Base-by-base conservation (phyloP, 2,888 invertebrate genomes). In the Drosophila emarginata region DNA sequence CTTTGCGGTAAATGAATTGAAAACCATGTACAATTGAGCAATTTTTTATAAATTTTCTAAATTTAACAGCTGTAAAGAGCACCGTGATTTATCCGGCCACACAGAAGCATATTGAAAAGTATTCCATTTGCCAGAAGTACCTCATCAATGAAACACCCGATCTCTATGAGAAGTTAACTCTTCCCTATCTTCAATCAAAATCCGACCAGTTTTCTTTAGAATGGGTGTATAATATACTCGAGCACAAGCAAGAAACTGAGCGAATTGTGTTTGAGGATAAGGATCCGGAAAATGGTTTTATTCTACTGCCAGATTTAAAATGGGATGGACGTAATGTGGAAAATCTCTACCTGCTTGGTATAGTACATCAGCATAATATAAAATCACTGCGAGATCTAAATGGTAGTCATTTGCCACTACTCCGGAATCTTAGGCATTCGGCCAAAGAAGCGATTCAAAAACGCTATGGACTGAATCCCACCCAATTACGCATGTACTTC, bases 221-320 rank as follows among this genome's bases (percentile, higher is more conserved):
- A 97, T 99, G 99, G 99, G 96, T 99, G 0, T 96, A 97, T 91
- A 99, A 99, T 91, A 97, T 99, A 72, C 91, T 99, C 61, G 96
- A 97, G 64, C 97, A 97, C 87, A 97, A 96, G 90, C 95, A 95
- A 54, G 99, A 99, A 93, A 93, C 93, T 2, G 98, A 99, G 23
- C 94, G 97, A 74, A 95, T 99, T 56, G 93, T 98, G 5, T 96
- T 94, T 90, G 96, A 97, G 90, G 96, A 97, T 91, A 83, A 93
- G 4, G 93, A 93, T 79, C 94, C 95, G 1, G 93, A 94, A 52
- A 94, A 92, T 72, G 98, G 99, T 0, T 99, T 99, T 90, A 93
- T 99, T 12, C 91, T 99, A 12, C 88, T 98, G 0, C 98, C 98
- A 0, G 99, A 99, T 92, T 93, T 99, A 64, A 99, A 99, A 92